phyloP scores from a whole-genome alignment of 2,888 invertebrate genomes.

The Hirtodrosophila histrioides region DNA sequence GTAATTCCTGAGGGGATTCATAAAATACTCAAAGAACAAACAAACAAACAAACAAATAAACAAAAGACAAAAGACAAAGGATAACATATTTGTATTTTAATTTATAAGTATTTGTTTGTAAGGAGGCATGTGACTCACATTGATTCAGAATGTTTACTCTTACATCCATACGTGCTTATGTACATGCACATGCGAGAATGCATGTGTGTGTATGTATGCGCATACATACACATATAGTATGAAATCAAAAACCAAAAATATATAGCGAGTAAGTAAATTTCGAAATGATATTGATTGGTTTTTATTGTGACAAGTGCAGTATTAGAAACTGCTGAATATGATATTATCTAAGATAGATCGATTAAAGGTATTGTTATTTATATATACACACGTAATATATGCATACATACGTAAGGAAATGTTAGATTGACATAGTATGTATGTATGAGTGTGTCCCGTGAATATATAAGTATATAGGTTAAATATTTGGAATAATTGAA shows the following conservation, averaged over 20 bases:
- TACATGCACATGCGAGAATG: no score
- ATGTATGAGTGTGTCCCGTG: conserved; percentile 38
- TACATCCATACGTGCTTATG: conserved; percentile 5
- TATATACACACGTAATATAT: conserved; percentile 15
- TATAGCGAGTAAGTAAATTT: conserved; percentile 32
- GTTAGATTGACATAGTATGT: conserved; percentile 7
- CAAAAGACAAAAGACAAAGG: no score
- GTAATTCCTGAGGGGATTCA: conserved; percentile 20
- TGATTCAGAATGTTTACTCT: conserved; percentile 19
- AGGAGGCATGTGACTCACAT: conserved; percentile 33
- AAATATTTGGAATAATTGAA: conserved; percentile 46
- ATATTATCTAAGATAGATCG: conserved; percentile 55
- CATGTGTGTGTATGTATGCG: not conserved
- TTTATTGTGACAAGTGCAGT: conserved; percentile 62
- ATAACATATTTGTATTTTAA: conserved; percentile 21
- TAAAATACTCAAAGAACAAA: conserved; percentile 6
- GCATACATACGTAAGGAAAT: conserved; percentile 10
- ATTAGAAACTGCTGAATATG: conserved; percentile 54
- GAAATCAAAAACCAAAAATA: conserved; percentile 3
- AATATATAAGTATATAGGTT: conserved; percentile 28
- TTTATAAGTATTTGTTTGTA: conserved; percentile 15
- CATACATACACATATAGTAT: conserved; percentile 2
- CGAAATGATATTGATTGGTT: conserved; percentile 62
- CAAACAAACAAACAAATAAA: conserved; percentile 6
- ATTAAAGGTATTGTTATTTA: conserved; percentile 58